Percentiles rank a stretch among this genome's conserved stretches.
Conservation (phyloP, 2,888 invertebrate genomes). For the Nomada ruficornis region DNA sequence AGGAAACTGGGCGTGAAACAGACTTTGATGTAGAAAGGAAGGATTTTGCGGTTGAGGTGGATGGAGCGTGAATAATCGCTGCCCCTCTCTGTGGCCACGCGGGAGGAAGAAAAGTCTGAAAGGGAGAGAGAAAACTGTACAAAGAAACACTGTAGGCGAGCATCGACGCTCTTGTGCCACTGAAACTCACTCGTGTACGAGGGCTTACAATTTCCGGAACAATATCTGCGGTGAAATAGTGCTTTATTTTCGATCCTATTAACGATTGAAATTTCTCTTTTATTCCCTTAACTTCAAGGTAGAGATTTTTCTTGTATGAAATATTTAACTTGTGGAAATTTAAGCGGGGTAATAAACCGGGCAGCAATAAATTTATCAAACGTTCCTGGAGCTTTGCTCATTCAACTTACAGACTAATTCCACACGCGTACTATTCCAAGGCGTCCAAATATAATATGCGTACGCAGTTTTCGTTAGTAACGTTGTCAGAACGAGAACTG, state of each 20-base stretch:
- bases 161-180: background rate
- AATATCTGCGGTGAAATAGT: too few relatives aligned
- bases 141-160: slow-evolving; percentile 14
- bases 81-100: slow-evolving; percentile 34
- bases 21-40: slow-evolving; percentile 74
- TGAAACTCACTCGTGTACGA: background rate
- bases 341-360: too few relatives aligned
- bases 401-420: background rate
- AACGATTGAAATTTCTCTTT: too few relatives aligned
- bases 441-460: background rate
- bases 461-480: background rate
- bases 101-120: slow-evolving; percentile 32
- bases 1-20: slow-evolving; percentile 76
- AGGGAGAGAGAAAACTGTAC: slow-evolving; percentile 10
- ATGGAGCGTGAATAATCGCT: slow-evolving; percentile 77
- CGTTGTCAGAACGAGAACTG: too few relatives aligned
- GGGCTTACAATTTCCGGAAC: too few relatives aligned
- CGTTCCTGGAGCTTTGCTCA: too few relatives aligned
- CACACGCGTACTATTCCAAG: background rate
- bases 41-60: slow-evolving; percentile 72
- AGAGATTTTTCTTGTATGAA: too few relatives aligned
- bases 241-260: too few relatives aligned
- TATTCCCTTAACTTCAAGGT: too few relatives aligned
- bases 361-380: too few relatives aligned
- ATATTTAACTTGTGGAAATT: too few relatives aligned